These are phyloP conservation scores for Netelia melanura DNA, from an alignment of 2,888 invertebrate genomes.

Conservation along the genomic window DNA sequence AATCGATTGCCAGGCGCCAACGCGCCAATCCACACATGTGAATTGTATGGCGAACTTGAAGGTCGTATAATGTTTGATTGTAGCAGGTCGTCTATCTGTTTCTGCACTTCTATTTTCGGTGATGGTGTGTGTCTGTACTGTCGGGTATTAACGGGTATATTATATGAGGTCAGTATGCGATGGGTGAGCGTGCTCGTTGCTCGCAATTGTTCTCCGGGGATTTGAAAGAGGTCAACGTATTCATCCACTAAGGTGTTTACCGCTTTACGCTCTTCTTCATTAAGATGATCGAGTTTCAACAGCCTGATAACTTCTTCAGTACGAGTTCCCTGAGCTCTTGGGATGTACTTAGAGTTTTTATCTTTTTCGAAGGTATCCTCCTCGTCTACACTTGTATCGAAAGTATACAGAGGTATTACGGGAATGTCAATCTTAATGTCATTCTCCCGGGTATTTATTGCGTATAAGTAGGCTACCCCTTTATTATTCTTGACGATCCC, in stretches of 20 bases:
- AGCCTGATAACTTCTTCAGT: background rate
- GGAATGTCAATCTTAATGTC: background rate
- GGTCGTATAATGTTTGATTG: no score
- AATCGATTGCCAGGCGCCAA: no score
- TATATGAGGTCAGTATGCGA: slow-evolving; percentile 4
- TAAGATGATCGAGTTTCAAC: slow-evolving; percentile 10
- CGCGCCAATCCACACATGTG: no score
- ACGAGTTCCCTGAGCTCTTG: slow-evolving; percentile 1
- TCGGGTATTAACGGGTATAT: slow-evolving; percentile 31
- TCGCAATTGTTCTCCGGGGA: no score
- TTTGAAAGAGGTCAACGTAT: background rate
- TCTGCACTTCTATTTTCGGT: background rate
- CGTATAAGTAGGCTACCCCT: no score
- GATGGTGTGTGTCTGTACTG: slow-evolving; percentile 20
- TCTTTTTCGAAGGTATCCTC: background rate
- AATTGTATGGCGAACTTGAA: no score
- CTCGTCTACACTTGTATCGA: slow-evolving; percentile 27
- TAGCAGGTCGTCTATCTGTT: no score
- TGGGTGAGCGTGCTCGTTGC: slow-evolving; percentile 3
- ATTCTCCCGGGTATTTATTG: no score
- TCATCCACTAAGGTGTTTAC: slow-evolving; percentile 10
- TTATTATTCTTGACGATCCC: no score
- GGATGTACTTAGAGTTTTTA: background rate
- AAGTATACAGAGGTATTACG: slow-evolving; percentile 12
- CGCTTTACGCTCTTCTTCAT: slow-evolving; percentile 10